phyloP scores from a whole-genome alignment of 2,113 vertebrate genomes.

The Pteronura brasiliensis region DNA sequence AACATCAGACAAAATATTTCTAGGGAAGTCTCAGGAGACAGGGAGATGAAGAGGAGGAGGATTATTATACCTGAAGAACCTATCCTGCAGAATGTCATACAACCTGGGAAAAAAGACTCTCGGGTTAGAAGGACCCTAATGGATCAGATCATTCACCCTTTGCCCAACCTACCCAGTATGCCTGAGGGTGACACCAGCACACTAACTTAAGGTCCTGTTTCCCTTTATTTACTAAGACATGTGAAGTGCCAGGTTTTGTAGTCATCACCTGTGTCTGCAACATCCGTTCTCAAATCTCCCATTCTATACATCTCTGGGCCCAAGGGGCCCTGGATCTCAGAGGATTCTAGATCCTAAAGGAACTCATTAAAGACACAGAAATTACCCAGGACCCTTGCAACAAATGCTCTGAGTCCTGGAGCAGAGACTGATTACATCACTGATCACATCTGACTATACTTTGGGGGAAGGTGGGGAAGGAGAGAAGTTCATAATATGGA shows the following conservation, averaged over 20 bases:
- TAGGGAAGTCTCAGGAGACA: background rate
- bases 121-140: background rate
- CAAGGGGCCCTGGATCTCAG: background rate
- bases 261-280: background rate
- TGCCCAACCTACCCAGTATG: background rate
- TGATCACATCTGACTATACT: background rate
- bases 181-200: background rate
- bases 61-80: background rate
- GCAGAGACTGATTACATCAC: background rate
- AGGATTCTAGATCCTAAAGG: conserved; percentile 18
- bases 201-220: background rate
- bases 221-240: background rate
- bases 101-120: background rate
- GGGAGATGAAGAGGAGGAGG: background rate
- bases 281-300: background rate
- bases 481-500: background rate
- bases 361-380: conserved; percentile 49
- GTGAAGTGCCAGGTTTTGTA: background rate
- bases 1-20: background rate
- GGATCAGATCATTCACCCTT: background rate
- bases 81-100: background rate
- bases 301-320: background rate
- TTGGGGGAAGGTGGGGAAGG: background rate
- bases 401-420: background rate
- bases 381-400: background rate